phyloP scores from a whole-genome alignment of 2,113 vertebrate species.

The Dasypus novemcinctus region DNA sequence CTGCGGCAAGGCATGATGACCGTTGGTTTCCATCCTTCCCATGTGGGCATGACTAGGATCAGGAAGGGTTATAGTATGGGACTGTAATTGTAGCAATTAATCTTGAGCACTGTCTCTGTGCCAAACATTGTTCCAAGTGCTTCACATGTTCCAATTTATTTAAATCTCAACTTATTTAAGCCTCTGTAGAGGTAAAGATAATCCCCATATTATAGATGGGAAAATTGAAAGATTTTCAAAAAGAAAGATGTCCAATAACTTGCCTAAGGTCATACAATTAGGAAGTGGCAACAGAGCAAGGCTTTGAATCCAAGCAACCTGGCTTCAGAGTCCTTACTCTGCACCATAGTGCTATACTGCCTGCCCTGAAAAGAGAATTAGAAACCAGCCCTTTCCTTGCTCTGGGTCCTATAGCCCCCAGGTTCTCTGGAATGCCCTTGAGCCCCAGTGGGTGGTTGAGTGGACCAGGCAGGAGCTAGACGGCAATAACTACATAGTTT shows the following conservation, averaged over 20 bases:
- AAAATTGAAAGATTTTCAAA: not conserved
- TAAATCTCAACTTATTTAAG: not conserved
- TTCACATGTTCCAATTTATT: not conserved
- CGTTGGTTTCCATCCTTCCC: not conserved
- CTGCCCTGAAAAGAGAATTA: not conserved
- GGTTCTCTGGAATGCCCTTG: not conserved
- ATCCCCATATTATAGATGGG: not conserved
- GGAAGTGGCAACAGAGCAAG: not conserved
- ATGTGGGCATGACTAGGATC: not conserved
- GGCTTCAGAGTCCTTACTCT: not conserved
- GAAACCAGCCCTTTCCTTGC: not conserved
- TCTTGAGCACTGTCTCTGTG: not conserved
- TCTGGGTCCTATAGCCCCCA: not conserved
- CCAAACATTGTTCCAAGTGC: not conserved
- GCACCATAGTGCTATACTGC: not conserved
- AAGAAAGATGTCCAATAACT: not conserved
- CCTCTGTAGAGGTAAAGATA: not conserved
- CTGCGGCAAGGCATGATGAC: not conserved
- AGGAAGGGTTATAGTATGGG: rapidly evolving
- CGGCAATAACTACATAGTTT: too few species aligned
- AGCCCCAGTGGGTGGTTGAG: too few species aligned
- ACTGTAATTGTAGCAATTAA: not conserved
- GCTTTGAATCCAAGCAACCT: not conserved
- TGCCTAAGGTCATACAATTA: not conserved
- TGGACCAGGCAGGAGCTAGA: not conserved